Evolutionary conservation across 1,140 invertebrate species (phyloP).

Genomic region (Gyrodactylus salaris): DNA sequence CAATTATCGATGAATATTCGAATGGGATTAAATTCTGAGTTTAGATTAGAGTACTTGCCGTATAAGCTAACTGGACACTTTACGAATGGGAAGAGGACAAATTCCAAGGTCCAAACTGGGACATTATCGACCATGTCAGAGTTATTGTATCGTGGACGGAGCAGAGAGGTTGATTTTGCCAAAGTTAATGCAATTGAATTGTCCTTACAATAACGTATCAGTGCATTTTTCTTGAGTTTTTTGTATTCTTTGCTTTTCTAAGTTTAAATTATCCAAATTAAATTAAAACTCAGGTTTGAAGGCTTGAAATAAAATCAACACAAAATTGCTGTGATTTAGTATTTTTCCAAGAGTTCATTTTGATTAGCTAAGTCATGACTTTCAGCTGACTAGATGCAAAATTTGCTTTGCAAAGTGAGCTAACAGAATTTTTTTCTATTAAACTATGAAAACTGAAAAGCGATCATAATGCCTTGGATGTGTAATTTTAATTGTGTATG

Average conservation of each 20-base stretch:
- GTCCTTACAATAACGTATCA: neutral
- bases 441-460: too few relatives aligned
- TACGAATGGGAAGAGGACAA: neutral
- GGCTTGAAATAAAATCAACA: too few relatives aligned
- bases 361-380: too few relatives aligned
- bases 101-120: neutral
- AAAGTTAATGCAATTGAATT: neutral
- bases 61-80: neutral
- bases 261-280: neutral
- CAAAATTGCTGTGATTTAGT: too few relatives aligned
- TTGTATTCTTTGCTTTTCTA: neutral
- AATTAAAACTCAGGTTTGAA: too few relatives aligned
- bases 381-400: too few relatives aligned
- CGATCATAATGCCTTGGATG: too few relatives aligned
- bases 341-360: too few relatives aligned
- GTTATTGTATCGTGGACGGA: neutral
- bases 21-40: neutral
- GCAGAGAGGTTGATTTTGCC: neutral
- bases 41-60: neutral
- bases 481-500: too few relatives aligned
- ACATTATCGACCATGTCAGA: neutral
- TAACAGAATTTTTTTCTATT: too few relatives aligned
- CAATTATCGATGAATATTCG: neutral
- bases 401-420: too few relatives aligned
- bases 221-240: neutral